Conservation (phyloP, 2,797 vertebrate genomes). For the Microchirus variegatus region DNA sequence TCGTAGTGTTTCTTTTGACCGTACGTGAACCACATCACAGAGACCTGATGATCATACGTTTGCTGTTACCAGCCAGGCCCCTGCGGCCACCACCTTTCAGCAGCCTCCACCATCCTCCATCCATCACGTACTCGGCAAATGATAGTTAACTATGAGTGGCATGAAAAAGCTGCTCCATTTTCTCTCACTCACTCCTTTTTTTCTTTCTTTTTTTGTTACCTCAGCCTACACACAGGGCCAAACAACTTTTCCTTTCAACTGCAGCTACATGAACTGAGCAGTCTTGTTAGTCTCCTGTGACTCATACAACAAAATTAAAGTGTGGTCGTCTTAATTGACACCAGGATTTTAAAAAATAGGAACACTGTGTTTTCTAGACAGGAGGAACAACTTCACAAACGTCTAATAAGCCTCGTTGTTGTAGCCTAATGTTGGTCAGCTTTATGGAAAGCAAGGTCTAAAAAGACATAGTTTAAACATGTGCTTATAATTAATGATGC, state of each 20-base stretch:
- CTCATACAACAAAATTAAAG: slow-evolving; percentile 56
- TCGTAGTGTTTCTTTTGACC: slow-evolving; percentile 75
- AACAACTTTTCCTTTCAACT: slow-evolving; percentile 66
- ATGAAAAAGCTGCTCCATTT: slow-evolving; percentile 38
- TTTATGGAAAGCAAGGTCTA: slow-evolving; percentile 41
- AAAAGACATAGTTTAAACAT: slow-evolving; percentile 57
- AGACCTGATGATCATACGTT: slow-evolving; percentile 52
- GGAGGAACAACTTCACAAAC: slow-evolving; percentile 39
- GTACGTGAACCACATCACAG: slow-evolving; percentile 80
- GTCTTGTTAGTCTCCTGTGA: slow-evolving; percentile 51
- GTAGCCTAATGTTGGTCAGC: slow-evolving; percentile 56
- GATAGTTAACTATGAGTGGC: slow-evolving; percentile 55
- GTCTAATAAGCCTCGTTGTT: slow-evolving; percentile 41
- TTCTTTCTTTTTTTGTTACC: slow-evolving; percentile 16
- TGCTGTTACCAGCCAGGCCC: slow-evolving; percentile 39
- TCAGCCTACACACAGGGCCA: slow-evolving; percentile 44
- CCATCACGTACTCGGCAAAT: slow-evolving; percentile 54
- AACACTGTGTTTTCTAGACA: slow-evolving; percentile 54
- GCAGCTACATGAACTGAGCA: slow-evolving; percentile 27
- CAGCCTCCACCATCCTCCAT: slow-evolving; percentile 26
- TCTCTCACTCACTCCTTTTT: neutral
- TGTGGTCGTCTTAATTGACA: slow-evolving; percentile 61
- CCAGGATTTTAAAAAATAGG: slow-evolving; percentile 47
- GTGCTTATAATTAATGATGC: slow-evolving; percentile 82
- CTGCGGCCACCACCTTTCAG: slow-evolving; percentile 30